Conservation (phyloP, 1,140 invertebrate genomes). For the Asobara japonica region DNA sequence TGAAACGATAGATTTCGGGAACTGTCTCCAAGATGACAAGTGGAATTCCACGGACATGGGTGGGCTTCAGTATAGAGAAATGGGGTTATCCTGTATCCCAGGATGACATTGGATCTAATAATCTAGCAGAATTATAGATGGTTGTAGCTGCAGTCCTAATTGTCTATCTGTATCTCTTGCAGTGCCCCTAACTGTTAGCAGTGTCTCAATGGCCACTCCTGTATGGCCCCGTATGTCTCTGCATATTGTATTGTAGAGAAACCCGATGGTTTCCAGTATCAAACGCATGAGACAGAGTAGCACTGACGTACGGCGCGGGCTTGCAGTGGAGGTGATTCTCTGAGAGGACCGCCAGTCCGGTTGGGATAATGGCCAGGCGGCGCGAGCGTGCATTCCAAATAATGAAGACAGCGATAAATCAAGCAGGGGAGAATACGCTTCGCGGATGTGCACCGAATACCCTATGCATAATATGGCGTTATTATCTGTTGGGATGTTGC, state of each 20-base stretch:
- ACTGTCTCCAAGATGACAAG: constrained; percentile 12
- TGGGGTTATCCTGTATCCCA: constrained; percentile 42
- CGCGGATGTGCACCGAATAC: constrained; percentile 67
- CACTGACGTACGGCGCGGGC: constrained; percentile 47
- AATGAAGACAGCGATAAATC: constrained; percentile 69
- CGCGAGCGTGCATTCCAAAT: constrained; percentile 65
- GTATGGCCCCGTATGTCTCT: constrained; percentile 40
- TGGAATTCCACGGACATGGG: background rate
- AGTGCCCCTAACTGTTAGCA: constrained; percentile 49
- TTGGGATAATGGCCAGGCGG: constrained; percentile 58
- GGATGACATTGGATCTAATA: constrained; percentile 50
- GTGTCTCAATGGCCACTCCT: constrained; percentile 63
- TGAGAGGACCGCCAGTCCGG: constrained; percentile 42
- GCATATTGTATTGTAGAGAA: constrained; percentile 8
- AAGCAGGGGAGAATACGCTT: constrained; percentile 63
- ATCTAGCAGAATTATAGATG: constrained; percentile 55
- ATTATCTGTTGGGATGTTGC: constrained; percentile 55
- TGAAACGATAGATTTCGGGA: background rate
- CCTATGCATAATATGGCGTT: constrained; percentile 66
- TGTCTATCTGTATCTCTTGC: constrained; percentile 63
- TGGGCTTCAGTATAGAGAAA: background rate
- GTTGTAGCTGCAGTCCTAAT: constrained; percentile 54
- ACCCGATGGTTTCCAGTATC: constrained; percentile 1
- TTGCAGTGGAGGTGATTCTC: background rate
- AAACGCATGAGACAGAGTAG: background rate